Percentiles rank a stretch among this genome's conserved stretches.
Evolutionary conservation across 2,797 vertebrate genomes (phyloP).

Genomic region (Chlorospingus semifuscus): DNA sequence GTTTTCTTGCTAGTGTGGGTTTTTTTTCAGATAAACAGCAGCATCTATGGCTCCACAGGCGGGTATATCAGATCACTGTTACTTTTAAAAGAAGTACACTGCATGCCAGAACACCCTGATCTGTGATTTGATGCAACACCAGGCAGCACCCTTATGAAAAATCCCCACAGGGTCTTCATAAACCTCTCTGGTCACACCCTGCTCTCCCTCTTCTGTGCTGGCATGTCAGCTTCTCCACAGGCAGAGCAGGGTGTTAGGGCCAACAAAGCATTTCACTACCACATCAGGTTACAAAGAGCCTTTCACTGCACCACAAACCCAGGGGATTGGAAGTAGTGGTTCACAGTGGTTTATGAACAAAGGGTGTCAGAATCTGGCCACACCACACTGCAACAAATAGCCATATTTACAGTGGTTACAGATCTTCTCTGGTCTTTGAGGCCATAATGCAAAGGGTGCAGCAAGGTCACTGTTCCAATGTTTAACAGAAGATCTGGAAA

Average conservation of each 20-base stretch:
- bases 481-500: neutral
- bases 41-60: neutral
- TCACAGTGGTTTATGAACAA: neutral
- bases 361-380: neutral
- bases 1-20: neutral
- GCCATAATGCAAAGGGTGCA: neutral
- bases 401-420: neutral
- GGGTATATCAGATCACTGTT: neutral
- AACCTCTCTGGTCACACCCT: neutral
- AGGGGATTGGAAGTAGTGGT: neutral
- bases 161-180: neutral
- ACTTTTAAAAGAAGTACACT: neutral
- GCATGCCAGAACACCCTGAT: neutral
- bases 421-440: neutral
- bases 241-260: accelerated
- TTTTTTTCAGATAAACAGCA: neutral
- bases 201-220: neutral
- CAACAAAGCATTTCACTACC: neutral
- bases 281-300: neutral
- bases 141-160: neutral
- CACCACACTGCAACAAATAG: neutral
- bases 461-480: neutral
- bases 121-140: neutral
- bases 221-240: accelerated
- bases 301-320: neutral